Percentiles rank a stretch among this genome's conserved stretches.
phyloP scores from a whole-genome alignment of 2,797 vertebrate species.

The Potorous gilbertii region DNA sequence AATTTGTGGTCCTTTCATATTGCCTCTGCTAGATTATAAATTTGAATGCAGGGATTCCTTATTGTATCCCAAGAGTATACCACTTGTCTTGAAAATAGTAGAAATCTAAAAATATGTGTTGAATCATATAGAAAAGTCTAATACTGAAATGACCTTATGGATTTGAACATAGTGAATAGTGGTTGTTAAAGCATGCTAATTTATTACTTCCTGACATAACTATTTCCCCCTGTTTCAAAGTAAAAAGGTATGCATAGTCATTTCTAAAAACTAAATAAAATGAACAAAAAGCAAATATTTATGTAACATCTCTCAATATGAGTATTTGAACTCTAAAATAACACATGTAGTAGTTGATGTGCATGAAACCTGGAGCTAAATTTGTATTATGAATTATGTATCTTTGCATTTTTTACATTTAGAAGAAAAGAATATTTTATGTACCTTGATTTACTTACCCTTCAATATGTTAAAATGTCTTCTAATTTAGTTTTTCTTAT shows the following conservation, averaged over 20 bases:
- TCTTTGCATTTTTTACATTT: background rate
- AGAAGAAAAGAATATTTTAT: background rate
- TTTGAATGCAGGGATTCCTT: background rate
- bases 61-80: background rate
- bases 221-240: background rate
- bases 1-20: background rate
- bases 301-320: background rate
- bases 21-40: background rate
- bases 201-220: background rate
- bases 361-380: background rate
- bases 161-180: background rate
- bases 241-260: background rate
- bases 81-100: too few species aligned
- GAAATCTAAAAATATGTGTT: background rate
- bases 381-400: background rate
- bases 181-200: background rate
- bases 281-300: slow-evolving; percentile 12
- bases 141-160: background rate
- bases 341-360: background rate
- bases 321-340: background rate
- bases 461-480: background rate
- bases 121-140: background rate
- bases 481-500: background rate
- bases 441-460: background rate
- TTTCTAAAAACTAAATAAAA: background rate